A percentile compares a stretch with the other conserved stretches of the same genome.
Evolutionary conservation across 2,888 invertebrate genomes (phyloP).

Genomic region (Synergus laeviventris): DNA sequence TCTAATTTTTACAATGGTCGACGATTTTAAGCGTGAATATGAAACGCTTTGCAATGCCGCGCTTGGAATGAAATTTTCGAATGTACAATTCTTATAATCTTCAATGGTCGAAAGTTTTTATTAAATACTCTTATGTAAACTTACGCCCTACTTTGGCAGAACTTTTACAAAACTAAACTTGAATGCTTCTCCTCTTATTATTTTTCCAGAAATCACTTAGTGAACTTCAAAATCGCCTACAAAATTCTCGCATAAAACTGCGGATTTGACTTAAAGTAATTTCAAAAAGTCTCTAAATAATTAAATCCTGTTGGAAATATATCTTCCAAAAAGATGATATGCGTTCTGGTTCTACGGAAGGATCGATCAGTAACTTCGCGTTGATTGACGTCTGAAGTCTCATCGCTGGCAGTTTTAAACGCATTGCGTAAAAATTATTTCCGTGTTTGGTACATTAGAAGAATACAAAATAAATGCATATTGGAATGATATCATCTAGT

Average conservation of each 20-base stretch:
- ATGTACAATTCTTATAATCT: conserved; percentile 65
- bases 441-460: not conserved
- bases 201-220: conserved; percentile 40
- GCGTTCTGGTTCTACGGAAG: conserved; percentile 47
- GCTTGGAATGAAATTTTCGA: conserved; percentile 57
- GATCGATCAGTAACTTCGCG: conserved; percentile 47
- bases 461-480: conserved; percentile 31
- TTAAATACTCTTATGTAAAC: conserved; percentile 66
- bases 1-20: conserved; percentile 1
- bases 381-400: not conserved
- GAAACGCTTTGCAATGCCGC: conserved; percentile 46
- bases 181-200: conserved; percentile 31
- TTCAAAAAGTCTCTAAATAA: conserved; percentile 42
- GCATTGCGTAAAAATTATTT: conserved; percentile 20
- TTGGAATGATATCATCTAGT: conserved; percentile 22
- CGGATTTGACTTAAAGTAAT: conserved; percentile 30
- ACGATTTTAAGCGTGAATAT: conserved; percentile 11
- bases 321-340: conserved; percentile 60
- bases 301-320: conserved; percentile 46
- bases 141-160: conserved; percentile 69
- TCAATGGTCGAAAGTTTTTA: conserved; percentile 51
- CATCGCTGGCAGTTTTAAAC: conserved; percentile 18
- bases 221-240: conserved; percentile 30
- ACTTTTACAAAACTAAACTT: conserved; percentile 62
- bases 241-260: conserved; percentile 40